Percentiles rank a stretch among this genome's conserved stretches.
phyloP scores from a whole-genome alignment of 1,140 invertebrate species.

The Megalonaias nervosa region DNA sequence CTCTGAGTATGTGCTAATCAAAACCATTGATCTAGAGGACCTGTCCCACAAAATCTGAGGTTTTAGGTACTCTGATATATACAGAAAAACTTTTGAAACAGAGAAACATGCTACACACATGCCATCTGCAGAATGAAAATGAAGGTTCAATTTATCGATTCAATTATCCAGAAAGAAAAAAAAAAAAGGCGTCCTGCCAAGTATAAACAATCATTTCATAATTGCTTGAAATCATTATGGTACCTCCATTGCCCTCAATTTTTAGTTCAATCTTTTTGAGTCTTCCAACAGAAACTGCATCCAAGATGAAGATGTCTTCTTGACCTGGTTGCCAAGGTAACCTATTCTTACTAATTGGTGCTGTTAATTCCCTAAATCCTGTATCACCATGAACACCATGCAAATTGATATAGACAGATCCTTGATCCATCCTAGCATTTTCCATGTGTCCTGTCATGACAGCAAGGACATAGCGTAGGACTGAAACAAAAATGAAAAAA shows the following conservation, averaged over 20 bases:
- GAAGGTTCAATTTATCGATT: no score
- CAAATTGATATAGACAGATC: slow-evolving; percentile 47
- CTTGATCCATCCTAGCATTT: slow-evolving; percentile 42
- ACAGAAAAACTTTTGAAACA: no score
- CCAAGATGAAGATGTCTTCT: slow-evolving; percentile 51
- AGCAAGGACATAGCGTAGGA: slow-evolving; percentile 48
- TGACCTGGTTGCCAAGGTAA: slow-evolving; percentile 46
- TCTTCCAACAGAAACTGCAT: slow-evolving; percentile 54
- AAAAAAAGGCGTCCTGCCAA: no score
- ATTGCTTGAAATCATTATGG: no score
- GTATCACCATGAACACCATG: slow-evolving; percentile 51
- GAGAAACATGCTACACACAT: no score
- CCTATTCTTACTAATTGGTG: slow-evolving; percentile 36
- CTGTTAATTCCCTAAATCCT: slow-evolving; percentile 42
- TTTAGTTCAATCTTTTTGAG: slow-evolving; percentile 46
- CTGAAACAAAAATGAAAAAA: slow-evolving; percentile 35
- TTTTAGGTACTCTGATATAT: no score
- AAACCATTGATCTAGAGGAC: no score
- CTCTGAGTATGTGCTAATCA: no score
- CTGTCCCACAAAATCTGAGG: no score
- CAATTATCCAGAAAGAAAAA: no score
- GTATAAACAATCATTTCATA: no score
- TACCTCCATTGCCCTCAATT: slow-evolving; percentile 25
- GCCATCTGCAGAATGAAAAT: no score
- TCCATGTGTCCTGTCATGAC: slow-evolving; percentile 49